A percentile compares a stretch with the other conserved stretches of the same genome.
phyloP scores from a whole-genome alignment of 2,888 invertebrate species.

The Macrosoma leucophasiata region DNA sequence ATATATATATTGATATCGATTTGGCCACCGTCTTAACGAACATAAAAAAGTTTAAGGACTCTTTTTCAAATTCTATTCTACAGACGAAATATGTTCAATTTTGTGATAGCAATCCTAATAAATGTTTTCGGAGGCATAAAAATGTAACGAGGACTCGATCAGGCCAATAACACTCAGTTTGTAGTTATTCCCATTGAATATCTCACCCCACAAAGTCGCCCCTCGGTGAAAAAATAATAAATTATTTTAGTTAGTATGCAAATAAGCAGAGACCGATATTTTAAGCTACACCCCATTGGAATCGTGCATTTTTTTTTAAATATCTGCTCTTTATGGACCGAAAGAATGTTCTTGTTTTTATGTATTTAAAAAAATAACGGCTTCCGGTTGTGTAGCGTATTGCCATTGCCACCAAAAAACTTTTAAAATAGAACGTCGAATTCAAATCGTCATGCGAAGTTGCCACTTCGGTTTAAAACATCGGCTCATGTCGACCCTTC shows the following conservation, averaged over 20 bases:
- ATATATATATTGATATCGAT: too few relatives aligned
- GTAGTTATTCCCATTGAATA: constrained; percentile 66
- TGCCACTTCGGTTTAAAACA: constrained; percentile 15
- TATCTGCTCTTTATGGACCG: constrained; percentile 58
- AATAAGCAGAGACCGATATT: constrained; percentile 70
- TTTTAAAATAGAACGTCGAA: too few relatives aligned
- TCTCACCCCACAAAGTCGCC: constrained; percentile 61
- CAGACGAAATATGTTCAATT: too few relatives aligned
- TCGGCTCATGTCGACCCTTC: constrained; percentile 39
- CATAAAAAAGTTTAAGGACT: too few relatives aligned
- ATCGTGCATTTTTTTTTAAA: constrained; percentile 51
- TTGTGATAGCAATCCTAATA: too few relatives aligned
- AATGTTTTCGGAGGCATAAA: constrained; percentile 42
- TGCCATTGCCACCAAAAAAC: background rate
- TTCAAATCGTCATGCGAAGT: too few relatives aligned
- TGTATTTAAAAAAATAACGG: constrained; percentile 14
- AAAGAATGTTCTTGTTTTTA: constrained; percentile 35
- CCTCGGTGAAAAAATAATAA: constrained; percentile 74
- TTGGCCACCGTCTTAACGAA: too few relatives aligned
- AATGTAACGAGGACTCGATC: constrained; percentile 51
- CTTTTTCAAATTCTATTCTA: too few relatives aligned
- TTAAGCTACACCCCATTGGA: constrained; percentile 70
- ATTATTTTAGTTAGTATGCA: constrained; percentile 77
- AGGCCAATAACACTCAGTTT: constrained; percentile 68
- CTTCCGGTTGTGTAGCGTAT: constrained; percentile 10